Percentiles rank a stretch among this genome's conserved stretches.
Evolutionary conservation across 2,888 invertebrate species (phyloP).

Genomic region (Amiota mariae): DNA sequence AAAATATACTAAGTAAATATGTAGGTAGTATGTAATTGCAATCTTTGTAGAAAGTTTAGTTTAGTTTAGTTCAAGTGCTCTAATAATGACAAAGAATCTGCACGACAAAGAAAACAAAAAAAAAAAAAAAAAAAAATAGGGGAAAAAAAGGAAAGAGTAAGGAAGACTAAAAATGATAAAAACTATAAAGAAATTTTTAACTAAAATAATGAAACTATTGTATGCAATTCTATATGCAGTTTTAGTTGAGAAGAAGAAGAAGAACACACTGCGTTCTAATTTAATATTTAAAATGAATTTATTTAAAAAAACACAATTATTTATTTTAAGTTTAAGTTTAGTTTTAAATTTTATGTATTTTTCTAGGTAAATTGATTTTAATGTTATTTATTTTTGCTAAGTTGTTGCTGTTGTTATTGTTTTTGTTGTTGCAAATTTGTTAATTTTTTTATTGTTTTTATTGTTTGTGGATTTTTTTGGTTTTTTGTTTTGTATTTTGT

Average conservation of each 20-base stretch:
- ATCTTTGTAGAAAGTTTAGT: too few species aligned
- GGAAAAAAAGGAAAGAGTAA: neutral
- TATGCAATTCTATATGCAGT: conserved; percentile 30
- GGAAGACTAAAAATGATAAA: neutral
- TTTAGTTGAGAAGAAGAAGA: conserved; percentile 35
- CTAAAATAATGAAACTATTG: conserved; percentile 8
- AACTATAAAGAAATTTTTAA: neutral
- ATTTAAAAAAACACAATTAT: conserved; percentile 39
- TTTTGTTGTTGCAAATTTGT: conserved; percentile 34
- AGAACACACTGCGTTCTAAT: too few species aligned
- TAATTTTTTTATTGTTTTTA: conserved; percentile 37
- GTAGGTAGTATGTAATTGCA: too few species aligned
- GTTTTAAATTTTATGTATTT: too few species aligned
- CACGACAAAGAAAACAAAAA: neutral
- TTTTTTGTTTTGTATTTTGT: conserved; percentile 53
- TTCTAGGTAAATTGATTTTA: neutral
- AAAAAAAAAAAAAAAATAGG: neutral
- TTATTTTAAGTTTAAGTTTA: conserved; percentile 10
- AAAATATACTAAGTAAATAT: too few species aligned
- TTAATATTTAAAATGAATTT: too few species aligned
- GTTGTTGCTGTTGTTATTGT: conserved; percentile 41
- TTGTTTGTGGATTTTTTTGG: conserved; percentile 40
- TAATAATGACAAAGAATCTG: neutral
- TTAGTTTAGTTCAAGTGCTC: neutral
- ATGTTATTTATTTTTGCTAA: conserved; percentile 41